Percentiles rank a stretch among this genome's conserved stretches.
Conservation (phyloP, 2,888 invertebrate species). For the Zygogramma bicolorata region DNA sequence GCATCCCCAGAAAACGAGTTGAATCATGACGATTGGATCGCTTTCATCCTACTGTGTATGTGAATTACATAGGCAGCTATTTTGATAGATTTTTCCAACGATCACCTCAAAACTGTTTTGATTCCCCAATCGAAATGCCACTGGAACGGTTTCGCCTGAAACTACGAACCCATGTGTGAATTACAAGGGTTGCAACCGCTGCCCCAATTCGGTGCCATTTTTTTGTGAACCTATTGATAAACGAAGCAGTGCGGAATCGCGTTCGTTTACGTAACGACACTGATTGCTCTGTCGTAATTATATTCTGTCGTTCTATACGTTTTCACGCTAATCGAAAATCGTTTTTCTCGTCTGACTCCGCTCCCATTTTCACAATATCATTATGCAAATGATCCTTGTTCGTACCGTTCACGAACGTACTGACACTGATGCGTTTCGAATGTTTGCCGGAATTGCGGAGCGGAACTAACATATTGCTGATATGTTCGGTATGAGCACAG, state of each 20-base stretch:
- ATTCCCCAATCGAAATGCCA: no score
- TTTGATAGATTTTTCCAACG: no score
- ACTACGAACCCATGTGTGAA: no score
- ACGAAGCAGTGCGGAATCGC: conserved; percentile 35
- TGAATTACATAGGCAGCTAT: no score
- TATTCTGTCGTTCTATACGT: conserved; percentile 14
- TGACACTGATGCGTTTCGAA: conserved; percentile 8
- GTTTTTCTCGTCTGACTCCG: conserved; percentile 17
- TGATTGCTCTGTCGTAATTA: conserved; percentile 27
- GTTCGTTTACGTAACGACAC: conserved; percentile 20
- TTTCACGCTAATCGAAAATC: conserved; percentile 24
- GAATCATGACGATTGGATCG: no score
- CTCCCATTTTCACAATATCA: conserved; percentile 2
- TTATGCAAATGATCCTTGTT: conserved; percentile 1
- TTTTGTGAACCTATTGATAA: conserved; percentile 48
- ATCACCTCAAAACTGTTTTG: no score
- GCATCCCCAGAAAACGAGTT: no score
- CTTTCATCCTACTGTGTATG: no score
- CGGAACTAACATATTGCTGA: not conserved
- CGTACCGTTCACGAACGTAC: not conserved
- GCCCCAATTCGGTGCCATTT: conserved; percentile 42
- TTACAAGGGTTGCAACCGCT: conserved; percentile 53
- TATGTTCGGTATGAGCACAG: not conserved
- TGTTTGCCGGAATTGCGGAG: not conserved
- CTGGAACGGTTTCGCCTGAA: no score